A percentile compares a stretch with the other conserved stretches of the same genome.
Conservation (phyloP, 2,888 invertebrate species). For the Eugnorisma glareosa region DNA sequence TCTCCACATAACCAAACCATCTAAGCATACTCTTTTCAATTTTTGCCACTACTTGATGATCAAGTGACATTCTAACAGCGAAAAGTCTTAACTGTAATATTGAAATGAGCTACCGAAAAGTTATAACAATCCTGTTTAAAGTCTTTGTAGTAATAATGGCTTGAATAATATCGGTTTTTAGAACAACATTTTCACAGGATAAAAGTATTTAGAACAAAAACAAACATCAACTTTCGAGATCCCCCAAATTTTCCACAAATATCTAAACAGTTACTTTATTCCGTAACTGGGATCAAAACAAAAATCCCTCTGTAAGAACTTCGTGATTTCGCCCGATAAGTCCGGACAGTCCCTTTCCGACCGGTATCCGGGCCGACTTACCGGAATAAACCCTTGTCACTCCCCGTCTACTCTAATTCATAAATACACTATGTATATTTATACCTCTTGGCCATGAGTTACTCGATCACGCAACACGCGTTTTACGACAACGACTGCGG, state of each 20-base stretch:
- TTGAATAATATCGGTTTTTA: background rate
- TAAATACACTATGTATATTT: conserved; percentile 32
- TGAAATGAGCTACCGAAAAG: background rate
- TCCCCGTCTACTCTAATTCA: conserved; percentile 29
- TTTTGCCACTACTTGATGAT: too few relatives aligned
- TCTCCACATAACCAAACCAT: too few relatives aligned
- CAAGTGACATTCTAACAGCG: background rate
- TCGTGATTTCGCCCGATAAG: conserved; percentile 22
- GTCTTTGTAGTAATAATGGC: background rate
- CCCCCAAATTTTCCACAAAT: too few relatives aligned
- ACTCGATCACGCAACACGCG: background rate
- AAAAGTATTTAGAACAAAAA: background rate
- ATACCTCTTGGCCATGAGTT: background rate
- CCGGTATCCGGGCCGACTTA: conserved; percentile 31
- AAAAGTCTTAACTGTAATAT: background rate
- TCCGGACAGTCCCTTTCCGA: conserved; percentile 38
- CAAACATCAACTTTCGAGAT: background rate
- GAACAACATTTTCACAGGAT: background rate
- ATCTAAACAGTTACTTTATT: conserved; percentile 24
- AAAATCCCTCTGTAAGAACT: background rate
- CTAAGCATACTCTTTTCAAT: too few relatives aligned
- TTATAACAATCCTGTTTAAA: background rate
- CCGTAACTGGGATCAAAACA: conserved; percentile 18
- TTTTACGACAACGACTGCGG: background rate
- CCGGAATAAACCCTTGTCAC: conserved; percentile 55